phyloP scores from a whole-genome alignment of 2,113 vertebrate species.

The Myotis yumanensis region DNA sequence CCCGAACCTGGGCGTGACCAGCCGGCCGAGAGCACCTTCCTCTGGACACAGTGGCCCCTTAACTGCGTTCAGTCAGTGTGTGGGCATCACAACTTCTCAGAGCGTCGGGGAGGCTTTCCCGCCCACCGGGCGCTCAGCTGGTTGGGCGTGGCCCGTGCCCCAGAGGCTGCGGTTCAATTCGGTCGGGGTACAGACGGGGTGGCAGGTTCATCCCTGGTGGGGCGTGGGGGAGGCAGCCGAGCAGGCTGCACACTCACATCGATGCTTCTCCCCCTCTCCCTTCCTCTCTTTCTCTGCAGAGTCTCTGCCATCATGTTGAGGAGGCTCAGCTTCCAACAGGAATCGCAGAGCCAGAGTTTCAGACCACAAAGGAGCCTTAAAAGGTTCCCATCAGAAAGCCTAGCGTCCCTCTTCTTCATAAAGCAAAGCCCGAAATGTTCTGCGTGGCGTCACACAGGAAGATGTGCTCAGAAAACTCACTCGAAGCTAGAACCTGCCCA shows the following conservation, averaged over 20 bases:
- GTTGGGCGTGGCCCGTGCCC: neutral
- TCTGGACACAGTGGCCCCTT: too few relatives aligned
- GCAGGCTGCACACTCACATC: neutral
- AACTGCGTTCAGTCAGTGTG: neutral
- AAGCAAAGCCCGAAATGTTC: neutral
- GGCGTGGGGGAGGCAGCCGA: too few relatives aligned
- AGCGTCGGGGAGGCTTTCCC: neutral
- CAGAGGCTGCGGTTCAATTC: too few relatives aligned
- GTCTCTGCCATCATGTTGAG: neutral
- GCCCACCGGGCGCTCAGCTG: too few relatives aligned
- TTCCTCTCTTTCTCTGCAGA: too few relatives aligned
- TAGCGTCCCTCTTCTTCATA: neutral
- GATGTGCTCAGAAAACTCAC: neutral
- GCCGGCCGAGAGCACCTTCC: too few relatives aligned
- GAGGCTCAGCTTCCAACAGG: neutral
- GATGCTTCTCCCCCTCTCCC: neutral
- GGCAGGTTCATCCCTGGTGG: neutral
- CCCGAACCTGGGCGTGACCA: too few relatives aligned
- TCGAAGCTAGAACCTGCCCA: neutral
- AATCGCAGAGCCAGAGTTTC: neutral
- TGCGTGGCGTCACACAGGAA: neutral
- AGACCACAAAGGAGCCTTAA: neutral
- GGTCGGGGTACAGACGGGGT: neutral
- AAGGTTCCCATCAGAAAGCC: neutral
- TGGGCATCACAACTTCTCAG: neutral